phyloP scores from a whole-genome alignment of 2,113 vertebrate genomes.

The Mixornis gularis region DNA sequence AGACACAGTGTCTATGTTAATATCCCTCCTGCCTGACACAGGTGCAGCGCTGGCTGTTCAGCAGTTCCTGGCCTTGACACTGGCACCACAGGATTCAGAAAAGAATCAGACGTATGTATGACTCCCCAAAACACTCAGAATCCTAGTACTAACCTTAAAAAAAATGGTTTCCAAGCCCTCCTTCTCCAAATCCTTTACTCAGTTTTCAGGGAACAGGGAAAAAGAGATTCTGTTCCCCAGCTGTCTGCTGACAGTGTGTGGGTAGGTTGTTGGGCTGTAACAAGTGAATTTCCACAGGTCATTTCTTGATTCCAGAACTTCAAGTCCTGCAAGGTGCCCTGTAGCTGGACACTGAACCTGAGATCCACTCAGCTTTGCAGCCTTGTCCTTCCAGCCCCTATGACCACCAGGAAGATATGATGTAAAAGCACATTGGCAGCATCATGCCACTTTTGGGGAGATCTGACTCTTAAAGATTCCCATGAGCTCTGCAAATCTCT shows the following conservation, averaged over 20 bases:
- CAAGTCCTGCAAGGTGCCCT: neutral
- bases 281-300: neutral
- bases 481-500: neutral
- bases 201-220: neutral
- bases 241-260: neutral
- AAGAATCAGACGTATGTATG: neutral
- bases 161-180: neutral
- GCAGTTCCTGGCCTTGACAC: neutral
- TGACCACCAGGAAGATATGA: neutral
- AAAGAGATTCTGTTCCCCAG: neutral
- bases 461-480: neutral
- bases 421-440: neutral
- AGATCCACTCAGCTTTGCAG: neutral
- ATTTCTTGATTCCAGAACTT: neutral
- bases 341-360: neutral
- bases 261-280: neutral
- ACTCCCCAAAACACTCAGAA: neutral
- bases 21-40: neutral
- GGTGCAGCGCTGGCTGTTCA: neutral
- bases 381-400: neutral
- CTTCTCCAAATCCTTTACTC: neutral
- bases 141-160: neutral
- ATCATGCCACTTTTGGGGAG: neutral
- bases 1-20: neutral
- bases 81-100: neutral